Base-by-base conservation (phyloP, 2,113 vertebrate species). In the Lophura nycthemera region DNA sequence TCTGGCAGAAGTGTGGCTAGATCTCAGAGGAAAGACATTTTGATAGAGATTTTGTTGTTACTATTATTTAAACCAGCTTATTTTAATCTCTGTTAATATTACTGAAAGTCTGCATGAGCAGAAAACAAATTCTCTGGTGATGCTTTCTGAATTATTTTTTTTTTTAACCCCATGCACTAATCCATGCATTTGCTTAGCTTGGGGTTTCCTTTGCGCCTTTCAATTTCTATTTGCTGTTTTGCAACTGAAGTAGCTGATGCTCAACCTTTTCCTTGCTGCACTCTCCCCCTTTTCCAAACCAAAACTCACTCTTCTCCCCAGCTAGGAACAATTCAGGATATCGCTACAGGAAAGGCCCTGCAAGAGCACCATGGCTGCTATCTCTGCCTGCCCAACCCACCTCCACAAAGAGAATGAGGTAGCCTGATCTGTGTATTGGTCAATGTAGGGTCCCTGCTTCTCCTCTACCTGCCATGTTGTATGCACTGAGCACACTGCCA, bases 1-100 rank as follows among this genome's bases (percentile, higher is more conserved):
- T 73, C 24, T 64, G 71, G 47, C 61, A 64, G 30, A 25, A 0
- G 3, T 47, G 36, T 57, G 67, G 3, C 47, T 92, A 17, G 57
- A 72, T 64, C 61, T 66, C 66, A 76, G 60, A 64, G 18, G 38
- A 80, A 66, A 86, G 38, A 73, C 11, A 43, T 86, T 80, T 86
- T 86, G 29, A 32, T 78, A 61, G 70, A 30, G 66, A 80, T 77
- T 90, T 63, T 78, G 21, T 54, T 89, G 90, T 85, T 95, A 91
- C 45, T 85, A 40, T 76, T 86, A 91, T 92, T 92, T 83, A 89
- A 89, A 92, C 5, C 21, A 87, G 59, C 61, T 96, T 80, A 73
- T 87, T 83, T 96, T 86, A 61, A 87, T 56, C 78, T 87, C 77
- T 56, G 10, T 67, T 91, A 87, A 86, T 77, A 15, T 78, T 59